Base-by-base conservation (phyloP, 2,797 vertebrate species). In the Sebastes miniatus region DNA sequence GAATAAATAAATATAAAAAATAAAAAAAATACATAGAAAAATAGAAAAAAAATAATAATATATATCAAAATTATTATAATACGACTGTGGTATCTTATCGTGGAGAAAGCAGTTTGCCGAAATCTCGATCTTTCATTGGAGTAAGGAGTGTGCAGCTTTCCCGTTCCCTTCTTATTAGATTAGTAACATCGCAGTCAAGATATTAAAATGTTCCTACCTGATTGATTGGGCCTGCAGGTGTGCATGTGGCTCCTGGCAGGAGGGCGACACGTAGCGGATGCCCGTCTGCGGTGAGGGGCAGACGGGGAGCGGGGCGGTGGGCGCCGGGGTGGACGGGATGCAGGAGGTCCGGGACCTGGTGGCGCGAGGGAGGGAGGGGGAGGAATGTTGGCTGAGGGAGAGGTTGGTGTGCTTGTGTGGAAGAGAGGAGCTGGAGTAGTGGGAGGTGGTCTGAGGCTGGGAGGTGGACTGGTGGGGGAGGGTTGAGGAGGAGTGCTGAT, bases 281-380 rank as follows among this genome's bases (percentile, higher is more conserved):
- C 95, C 93, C 18, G 91, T 87, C 83, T 91, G 94, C 16, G 92
- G 79, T 2, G 92, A 94, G 16, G 93, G 94, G 81, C 93, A 95
- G 83, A 95, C 93, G 3, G 94, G 94, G 20, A 95, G 93, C 4
- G 93, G 94, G 76, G 92, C 93, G 4, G 94, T 95, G 24, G 93
- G 94, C n/a, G 95, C 91, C 20, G 94, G 96, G 43, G 94, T 90
- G 31, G 96, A 92, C n/a, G 96, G 96, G 89, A 95, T 95, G 83
- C 95, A 92, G 77, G 96, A 95, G 70, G 94, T 91, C 68, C 96
- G 95, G 50, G 97, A 97, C 86, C 97, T 96, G 54, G 95, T 95
- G 65, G 97, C 91, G 12, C 96, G 97, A 47, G 96, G 93, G 79
- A 88, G 93, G 93, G 61, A 96, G 84, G 80, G 94, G 93, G 92